A percentile compares a stretch with the other conserved stretches of the same genome.
Conservation (phyloP, 2,888 invertebrate genomes). For the Hipparchia semele region DNA sequence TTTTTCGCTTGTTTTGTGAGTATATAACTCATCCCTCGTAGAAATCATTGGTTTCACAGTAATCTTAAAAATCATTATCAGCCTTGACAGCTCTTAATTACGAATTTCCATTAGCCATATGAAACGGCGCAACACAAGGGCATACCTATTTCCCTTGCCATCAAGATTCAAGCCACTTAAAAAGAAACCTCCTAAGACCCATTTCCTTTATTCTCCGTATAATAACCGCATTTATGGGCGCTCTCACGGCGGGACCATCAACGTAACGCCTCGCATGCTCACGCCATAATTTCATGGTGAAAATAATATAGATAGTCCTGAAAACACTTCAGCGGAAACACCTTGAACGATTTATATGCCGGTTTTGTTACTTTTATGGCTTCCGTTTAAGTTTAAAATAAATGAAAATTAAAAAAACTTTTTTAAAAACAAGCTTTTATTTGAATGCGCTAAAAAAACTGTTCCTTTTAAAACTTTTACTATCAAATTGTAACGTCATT, state of each 20-base stretch:
- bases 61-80: no score
- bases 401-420: no score
- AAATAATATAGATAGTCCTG: conserved; percentile 19
- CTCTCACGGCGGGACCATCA: conserved; percentile 31
- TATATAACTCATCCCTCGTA: no score
- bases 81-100: conserved; percentile 17
- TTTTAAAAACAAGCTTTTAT: no score
- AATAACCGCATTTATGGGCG: conserved; percentile 39
- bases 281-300: conserved; percentile 27
- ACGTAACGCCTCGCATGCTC: conserved; percentile 24
- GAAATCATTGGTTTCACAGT: no score
- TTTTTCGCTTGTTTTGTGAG: no score
- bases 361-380: background rate
- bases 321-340: conserved; percentile 8
- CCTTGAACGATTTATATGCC: conserved; percentile 5
- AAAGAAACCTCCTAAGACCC: conserved; percentile 33
- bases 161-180: conserved; percentile 28
- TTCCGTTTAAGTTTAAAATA: background rate
- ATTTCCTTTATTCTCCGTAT: conserved; percentile 38
- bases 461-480: no score
- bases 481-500: no score
- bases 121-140: conserved; percentile 14
- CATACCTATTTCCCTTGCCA: conserved; percentile 15
- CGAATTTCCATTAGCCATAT: conserved; percentile 27
- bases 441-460: no score